These are phyloP conservation scores for Tachystola acroxantha DNA, from an alignment of 2,888 invertebrate genomes.

Conservation along the genomic window DNA sequence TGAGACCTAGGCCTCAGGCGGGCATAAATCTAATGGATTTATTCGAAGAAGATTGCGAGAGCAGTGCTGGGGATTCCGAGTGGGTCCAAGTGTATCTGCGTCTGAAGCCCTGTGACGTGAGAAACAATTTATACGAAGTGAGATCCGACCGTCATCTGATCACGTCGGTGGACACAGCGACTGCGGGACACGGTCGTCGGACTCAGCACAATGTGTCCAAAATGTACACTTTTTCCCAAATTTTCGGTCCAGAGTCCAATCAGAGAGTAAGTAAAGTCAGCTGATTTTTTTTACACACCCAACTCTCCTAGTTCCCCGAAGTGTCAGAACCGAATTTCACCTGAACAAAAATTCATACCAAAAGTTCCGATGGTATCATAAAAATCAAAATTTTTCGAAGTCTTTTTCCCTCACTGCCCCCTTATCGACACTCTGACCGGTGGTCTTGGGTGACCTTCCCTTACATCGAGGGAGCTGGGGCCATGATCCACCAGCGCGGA, in stretches of 20 bases:
- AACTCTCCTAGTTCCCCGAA: too few species aligned
- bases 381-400: too few species aligned
- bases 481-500: too few species aligned
- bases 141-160: constrained; percentile 53
- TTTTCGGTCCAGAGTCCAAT: constrained; percentile 48
- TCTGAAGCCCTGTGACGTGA: constrained; percentile 60
- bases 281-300: too few species aligned
- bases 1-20: constrained; percentile 63
- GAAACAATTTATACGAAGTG: constrained; percentile 51
- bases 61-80: constrained; percentile 56
- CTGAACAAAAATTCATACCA: too few species aligned
- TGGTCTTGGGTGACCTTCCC: too few species aligned
- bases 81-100: constrained; percentile 74
- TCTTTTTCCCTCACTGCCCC: too few species aligned
- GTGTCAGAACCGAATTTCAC: too few species aligned
- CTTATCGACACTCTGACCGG: too few species aligned
- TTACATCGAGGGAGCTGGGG: too few species aligned
- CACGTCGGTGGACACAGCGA: constrained; percentile 56
- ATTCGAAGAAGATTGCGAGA: constrained; percentile 57
- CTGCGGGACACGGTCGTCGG: constrained; percentile 53
- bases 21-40: constrained; percentile 59
- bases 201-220: constrained; percentile 69
- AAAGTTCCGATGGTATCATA: too few species aligned
- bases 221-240: constrained; percentile 66
- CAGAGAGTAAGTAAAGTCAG: constrained; percentile 52